These are phyloP conservation scores for Siniperca chuatsi DNA, from an alignment of 2,113 vertebrate species.

Conservation along the genomic window DNA sequence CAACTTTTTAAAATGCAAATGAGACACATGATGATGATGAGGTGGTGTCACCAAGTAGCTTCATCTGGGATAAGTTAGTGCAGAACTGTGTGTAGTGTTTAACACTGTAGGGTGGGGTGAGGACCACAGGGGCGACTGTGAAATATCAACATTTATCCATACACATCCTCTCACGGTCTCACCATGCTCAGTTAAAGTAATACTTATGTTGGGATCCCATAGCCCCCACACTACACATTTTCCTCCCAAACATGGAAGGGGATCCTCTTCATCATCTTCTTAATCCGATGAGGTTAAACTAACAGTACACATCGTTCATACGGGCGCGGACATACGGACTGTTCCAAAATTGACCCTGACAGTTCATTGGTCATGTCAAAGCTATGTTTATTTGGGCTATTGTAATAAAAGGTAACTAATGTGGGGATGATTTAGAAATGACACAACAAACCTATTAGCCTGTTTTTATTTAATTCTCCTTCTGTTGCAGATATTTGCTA, in stretches of 20 bases:
- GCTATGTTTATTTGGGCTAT: neutral
- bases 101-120: constrained; percentile 9
- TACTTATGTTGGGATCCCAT: neutral
- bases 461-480: neutral
- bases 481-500: neutral
- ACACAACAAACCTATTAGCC: neutral
- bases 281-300: neutral
- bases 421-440: no score
- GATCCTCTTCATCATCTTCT: neutral
- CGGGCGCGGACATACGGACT: no score
- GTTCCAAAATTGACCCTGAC: neutral
- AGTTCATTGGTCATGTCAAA: neutral
- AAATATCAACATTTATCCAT: neutral
- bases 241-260: neutral
- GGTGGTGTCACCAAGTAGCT: neutral
- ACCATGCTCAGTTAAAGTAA: neutral
- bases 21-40: constrained; percentile 21
- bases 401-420: no score
- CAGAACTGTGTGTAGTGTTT: neutral
- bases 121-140: neutral
- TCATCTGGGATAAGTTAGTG: neutral
- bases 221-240: neutral
- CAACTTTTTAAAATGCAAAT: constrained; percentile 46
- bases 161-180: neutral
- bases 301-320: neutral